Base-by-base conservation (phyloP, 1,140 invertebrate species). In the Steinernema feltiae region DNA sequence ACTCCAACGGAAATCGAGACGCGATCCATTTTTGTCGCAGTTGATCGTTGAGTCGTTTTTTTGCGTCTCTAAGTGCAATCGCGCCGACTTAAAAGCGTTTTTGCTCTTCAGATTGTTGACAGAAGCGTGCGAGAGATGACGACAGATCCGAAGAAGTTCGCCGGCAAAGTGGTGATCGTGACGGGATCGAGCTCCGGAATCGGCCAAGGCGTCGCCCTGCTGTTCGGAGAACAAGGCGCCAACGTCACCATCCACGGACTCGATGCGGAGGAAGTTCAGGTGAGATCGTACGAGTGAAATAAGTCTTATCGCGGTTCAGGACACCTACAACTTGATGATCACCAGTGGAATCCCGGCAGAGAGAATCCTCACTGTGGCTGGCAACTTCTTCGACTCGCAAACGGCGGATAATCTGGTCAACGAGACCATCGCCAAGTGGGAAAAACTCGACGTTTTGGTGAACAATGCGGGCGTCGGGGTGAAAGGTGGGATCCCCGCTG, bases 181-280 rank as follows among this genome's bases (percentile, higher is more conserved):
- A 83, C 82, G 70, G 93, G 93, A 72, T 93, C 93, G 0, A 92
- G 92, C 85, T 92, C 92, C 48, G 93, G 93, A 0, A 94, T 94
- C 79, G 93, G 93, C 71, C 91, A 91, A 48, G 91, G 90, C 17
- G 91, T 92, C 21, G 92, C 93, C 1, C 75, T 91, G 41, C 89
- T 91, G 73, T 91, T 94, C 79, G 90, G 92, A 0, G 89, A 90
- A 78, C 85, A 91, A 24, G 92, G 92, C 48, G 92, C 92, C 0
- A 88, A 82, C 32, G 82, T 93, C 18, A 88, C 88, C 0, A 79
- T 95, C 21, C 91, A 91, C 18, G 93, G 92, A 31, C 89, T 92
- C 35, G 93, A 93, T 86, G 86, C 88, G 53, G 88, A 88, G 21
- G 53, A 69, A 69, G 35, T 79, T 31, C 24, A 80, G 30, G 78